phyloP scores from a whole-genome alignment of 1,140 invertebrate genomes.

The Drosophila orosa region DNA sequence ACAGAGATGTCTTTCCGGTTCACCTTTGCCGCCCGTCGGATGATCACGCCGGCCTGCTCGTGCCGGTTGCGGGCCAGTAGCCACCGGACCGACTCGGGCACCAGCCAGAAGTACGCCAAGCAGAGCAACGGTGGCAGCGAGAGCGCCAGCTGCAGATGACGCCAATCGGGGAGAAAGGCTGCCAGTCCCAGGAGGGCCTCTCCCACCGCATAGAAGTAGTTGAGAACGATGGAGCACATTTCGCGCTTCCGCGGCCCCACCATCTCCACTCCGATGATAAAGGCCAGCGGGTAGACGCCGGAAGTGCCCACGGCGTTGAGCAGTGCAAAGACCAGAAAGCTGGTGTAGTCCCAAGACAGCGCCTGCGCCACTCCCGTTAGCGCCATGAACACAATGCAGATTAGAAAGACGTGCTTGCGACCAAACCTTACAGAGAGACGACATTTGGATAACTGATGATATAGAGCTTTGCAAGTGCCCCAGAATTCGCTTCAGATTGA shows the following conservation, averaged over 20 bases:
- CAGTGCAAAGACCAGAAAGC: constrained; percentile 86
- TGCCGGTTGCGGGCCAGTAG: constrained; percentile 85
- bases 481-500: neutral
- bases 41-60: constrained; percentile 85
- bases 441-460: neutral
- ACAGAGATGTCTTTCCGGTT: constrained; percentile 86
- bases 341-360: constrained; percentile 85
- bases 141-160: constrained; percentile 86
- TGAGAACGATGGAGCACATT: constrained; percentile 87
- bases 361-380: constrained; percentile 86
- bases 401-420: constrained; percentile 86
- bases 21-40: constrained; percentile 85
- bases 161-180: constrained; percentile 87
- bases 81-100: constrained; percentile 88
- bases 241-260: constrained; percentile 87
- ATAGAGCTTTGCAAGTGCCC: neutral
- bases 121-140: constrained; percentile 86
- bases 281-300: constrained; percentile 87
- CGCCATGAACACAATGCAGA: constrained; percentile 86
- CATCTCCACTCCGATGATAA: constrained; percentile 89
- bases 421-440: constrained; percentile 85
- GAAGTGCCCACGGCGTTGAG: constrained; percentile 87
- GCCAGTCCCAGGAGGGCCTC: constrained; percentile 86
- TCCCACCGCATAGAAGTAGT: constrained; percentile 88
- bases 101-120: constrained; percentile 86